A percentile compares a stretch with the other conserved stretches of the same genome.
These are phyloP conservation scores for Drosophila lini DNA, from an alignment of 1,140 invertebrate genomes.

Conservation along the genomic window DNA sequence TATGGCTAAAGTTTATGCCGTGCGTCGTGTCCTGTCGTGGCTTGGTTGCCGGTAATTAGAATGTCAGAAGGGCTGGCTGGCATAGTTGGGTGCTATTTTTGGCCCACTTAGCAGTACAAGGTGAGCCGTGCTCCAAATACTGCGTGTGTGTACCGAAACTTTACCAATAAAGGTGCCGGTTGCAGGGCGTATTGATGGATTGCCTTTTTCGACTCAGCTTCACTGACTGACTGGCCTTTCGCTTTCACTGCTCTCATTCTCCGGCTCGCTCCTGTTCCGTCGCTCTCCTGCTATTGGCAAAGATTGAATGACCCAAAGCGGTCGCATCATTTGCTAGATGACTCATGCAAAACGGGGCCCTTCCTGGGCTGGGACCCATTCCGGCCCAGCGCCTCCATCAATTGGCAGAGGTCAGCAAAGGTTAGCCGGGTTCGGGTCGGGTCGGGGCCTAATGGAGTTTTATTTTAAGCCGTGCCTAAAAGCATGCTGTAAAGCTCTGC, in stretches of 20 bases:
- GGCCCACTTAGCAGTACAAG: slow-evolving; percentile 29
- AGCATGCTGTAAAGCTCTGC: slow-evolving; percentile 31
- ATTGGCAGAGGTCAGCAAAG: slow-evolving; percentile 72
- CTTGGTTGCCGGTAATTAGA: slow-evolving; percentile 64
- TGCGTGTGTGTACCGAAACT: not conserved
- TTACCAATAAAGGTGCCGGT: slow-evolving; percentile 5
- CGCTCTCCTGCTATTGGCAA: slow-evolving; percentile 40
- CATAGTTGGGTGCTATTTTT: slow-evolving; percentile 48
- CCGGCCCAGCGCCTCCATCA: slow-evolving; percentile 39
- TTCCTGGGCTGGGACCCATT: slow-evolving; percentile 10
- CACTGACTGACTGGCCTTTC: slow-evolving; percentile 5
- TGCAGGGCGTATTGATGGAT: slow-evolving; percentile 31
- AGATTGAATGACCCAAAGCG: slow-evolving; percentile 50
- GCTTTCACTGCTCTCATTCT: slow-evolving; percentile 11
- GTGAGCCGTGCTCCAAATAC: not conserved
- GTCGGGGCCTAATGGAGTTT: slow-evolving; percentile 54
- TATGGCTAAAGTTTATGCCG: slow-evolving; percentile 71
- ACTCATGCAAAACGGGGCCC: slow-evolving; percentile 63
- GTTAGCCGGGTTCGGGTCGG: slow-evolving; percentile 41
- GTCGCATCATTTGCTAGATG: slow-evolving; percentile 73
- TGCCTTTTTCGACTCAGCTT: slow-evolving; percentile 9
- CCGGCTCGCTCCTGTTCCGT: not conserved
- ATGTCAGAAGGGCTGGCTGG: slow-evolving; percentile 55
- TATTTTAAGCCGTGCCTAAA: slow-evolving; percentile 55
- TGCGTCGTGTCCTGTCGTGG: slow-evolving; percentile 55